Conservation (phyloP, 2,888 invertebrate genomes). For the Cephus runcator region DNA sequence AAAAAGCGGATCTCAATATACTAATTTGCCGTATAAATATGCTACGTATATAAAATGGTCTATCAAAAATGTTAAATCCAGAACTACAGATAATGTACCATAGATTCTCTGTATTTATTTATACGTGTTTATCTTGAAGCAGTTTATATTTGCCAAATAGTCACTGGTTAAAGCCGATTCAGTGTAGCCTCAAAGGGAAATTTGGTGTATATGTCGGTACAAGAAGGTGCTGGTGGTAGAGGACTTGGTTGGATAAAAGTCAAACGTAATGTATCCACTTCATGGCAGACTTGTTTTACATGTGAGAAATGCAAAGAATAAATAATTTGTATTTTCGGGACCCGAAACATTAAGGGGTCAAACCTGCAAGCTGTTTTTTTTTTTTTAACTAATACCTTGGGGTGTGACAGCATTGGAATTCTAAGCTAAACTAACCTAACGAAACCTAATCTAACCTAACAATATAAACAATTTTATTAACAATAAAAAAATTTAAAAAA, state of each 20-base stretch:
- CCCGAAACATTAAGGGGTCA: too few relatives aligned
- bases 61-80: not conserved
- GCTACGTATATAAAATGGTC: not conserved
- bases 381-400: too few relatives aligned
- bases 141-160: constrained; percentile 25
- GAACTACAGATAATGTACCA: not conserved
- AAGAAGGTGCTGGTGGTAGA: not conserved
- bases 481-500: too few relatives aligned
- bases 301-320: not conserved
- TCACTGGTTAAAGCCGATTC: constrained; percentile 21
- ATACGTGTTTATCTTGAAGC: constrained; percentile 3
- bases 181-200: constrained; percentile 17
- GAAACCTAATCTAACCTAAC: too few relatives aligned
- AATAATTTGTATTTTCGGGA: too few relatives aligned
- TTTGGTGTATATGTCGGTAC: not conserved
- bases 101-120: not conserved
- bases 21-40: not conserved
- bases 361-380: too few relatives aligned
- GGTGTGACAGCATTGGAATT: too few relatives aligned
- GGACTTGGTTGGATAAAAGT: not conserved
- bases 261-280: not conserved
- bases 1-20: not conserved
- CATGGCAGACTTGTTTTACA: not conserved
- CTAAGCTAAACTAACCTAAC: too few relatives aligned
- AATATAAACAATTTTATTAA: too few relatives aligned